Evolutionary conservation across 2,888 invertebrate species (phyloP).

Genomic region (Oscheius sp.): DNA sequence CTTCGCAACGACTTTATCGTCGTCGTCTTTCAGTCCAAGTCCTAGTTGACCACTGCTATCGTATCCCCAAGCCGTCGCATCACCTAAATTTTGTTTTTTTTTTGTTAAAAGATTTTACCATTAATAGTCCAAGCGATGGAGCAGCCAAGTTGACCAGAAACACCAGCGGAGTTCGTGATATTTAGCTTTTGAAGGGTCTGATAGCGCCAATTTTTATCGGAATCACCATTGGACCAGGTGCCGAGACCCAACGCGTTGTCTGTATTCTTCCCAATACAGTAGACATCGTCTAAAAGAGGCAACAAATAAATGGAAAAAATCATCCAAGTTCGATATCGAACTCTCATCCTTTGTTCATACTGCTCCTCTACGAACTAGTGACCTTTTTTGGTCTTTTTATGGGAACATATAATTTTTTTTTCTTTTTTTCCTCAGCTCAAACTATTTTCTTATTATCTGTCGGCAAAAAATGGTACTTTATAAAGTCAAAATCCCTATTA

Average conservation of each 20-base stretch:
- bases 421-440: too few species aligned
- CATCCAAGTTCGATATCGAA: too few species aligned
- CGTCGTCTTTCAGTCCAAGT: slow-evolving; percentile 64
- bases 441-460: too few species aligned
- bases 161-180: slow-evolving; percentile 56
- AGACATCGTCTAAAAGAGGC: background rate
- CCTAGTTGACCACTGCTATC: slow-evolving; percentile 68
- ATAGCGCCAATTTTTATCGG: slow-evolving; percentile 65
- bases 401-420: too few species aligned
- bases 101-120: slow-evolving; percentile 69
- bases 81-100: slow-evolving; percentile 3
- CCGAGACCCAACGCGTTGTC: slow-evolving; percentile 68
- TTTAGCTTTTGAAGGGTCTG: slow-evolving; percentile 55
- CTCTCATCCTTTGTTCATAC: too few species aligned
- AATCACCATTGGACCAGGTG: slow-evolving; percentile 65
- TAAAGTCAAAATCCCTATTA: too few species aligned
- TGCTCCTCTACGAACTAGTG: too few species aligned
- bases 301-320: background rate
- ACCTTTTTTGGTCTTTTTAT: too few species aligned
- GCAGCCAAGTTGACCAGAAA: slow-evolving; percentile 75
- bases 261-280: slow-evolving; percentile 66
- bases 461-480: too few species aligned
- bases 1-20: slow-evolving; percentile 62
- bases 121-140: slow-evolving; percentile 81
- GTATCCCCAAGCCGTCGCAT: slow-evolving; percentile 63